phyloP scores from a whole-genome alignment of 2,888 invertebrate species.

The Itoplectis maculator region DNA sequence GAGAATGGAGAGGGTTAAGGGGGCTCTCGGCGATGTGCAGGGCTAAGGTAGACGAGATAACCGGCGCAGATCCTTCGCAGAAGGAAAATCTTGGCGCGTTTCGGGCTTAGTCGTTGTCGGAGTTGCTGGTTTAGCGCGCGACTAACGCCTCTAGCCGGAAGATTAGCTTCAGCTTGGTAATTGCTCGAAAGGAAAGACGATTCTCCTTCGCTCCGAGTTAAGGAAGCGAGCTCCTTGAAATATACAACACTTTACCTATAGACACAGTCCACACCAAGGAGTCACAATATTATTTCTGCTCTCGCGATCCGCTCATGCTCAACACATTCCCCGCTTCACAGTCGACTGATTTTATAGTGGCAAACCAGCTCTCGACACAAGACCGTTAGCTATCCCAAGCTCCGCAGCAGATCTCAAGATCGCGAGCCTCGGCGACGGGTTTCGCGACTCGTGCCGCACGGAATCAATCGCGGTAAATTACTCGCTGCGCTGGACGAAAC shows the following conservation, averaged over 20 bases:
- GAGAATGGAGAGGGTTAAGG: constrained; percentile 74
- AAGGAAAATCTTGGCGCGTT: constrained; percentile 25
- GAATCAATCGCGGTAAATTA: constrained; percentile 64
- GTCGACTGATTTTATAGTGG: constrained; percentile 79
- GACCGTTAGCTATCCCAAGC: constrained; percentile 57
- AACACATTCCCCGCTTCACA: constrained; percentile 78
- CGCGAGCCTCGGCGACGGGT: constrained; percentile 56
- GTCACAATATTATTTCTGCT: constrained; percentile 55
- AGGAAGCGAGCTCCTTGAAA: background rate
- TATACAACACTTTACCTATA: constrained; percentile 7
- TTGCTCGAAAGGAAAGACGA: constrained; percentile 12
- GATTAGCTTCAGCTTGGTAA: constrained; percentile 28
- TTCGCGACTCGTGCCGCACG: constrained; percentile 59
- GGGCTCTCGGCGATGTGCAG: background rate
- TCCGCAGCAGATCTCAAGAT: constrained; percentile 59
- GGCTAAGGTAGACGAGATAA: constrained; percentile 78
- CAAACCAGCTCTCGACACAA: constrained; percentile 46
- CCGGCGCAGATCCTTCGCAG: constrained; percentile 63
- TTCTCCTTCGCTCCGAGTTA: background rate
- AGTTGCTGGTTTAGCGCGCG: constrained; percentile 69
- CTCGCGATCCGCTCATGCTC: constrained; percentile 63
- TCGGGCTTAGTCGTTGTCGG: constrained; percentile 34
- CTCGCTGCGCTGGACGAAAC: constrained; percentile 18
- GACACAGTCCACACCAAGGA: constrained; percentile 22
- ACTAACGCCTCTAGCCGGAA: constrained; percentile 9